Conservation (phyloP, 2,113 vertebrate species). For the Trematomus loennbergii region DNA sequence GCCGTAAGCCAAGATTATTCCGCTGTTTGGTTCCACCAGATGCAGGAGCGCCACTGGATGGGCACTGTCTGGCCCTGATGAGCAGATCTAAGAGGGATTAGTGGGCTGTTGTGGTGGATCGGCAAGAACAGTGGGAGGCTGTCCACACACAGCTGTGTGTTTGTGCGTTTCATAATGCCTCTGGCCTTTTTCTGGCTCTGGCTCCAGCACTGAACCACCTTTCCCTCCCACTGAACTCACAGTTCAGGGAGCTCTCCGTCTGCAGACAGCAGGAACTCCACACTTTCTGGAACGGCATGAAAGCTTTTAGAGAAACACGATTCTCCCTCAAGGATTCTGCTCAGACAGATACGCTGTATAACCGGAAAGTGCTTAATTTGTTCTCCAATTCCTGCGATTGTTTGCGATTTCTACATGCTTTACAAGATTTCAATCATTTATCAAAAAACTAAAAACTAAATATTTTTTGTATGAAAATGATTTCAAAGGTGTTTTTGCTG, state of each 20-base stretch:
- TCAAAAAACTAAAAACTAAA: neutral
- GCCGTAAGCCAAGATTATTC: slow-evolving; percentile 74
- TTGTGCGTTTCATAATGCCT: slow-evolving; percentile 81
- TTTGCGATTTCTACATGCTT: slow-evolving; percentile 26
- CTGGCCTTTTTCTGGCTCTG: slow-evolving; percentile 65
- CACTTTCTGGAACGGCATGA: slow-evolving; percentile 67
- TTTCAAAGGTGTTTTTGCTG: neutral
- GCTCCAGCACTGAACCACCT: slow-evolving; percentile 60
- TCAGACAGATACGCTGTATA: slow-evolving; percentile 39
- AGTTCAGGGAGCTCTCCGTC: slow-evolving; percentile 58
- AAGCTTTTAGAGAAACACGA: slow-evolving; percentile 72
- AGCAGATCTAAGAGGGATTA: slow-evolving; percentile 82
- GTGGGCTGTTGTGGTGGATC: slow-evolving; percentile 70
- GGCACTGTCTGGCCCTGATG: slow-evolving; percentile 66
- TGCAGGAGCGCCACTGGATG: slow-evolving; percentile 61
- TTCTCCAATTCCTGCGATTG: neutral
- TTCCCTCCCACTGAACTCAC: slow-evolving; percentile 70
- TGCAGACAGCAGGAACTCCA: slow-evolving; percentile 58
- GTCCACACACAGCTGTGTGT: slow-evolving; percentile 82
- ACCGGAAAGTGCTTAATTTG: slow-evolving; percentile 24
- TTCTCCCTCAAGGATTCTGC: slow-evolving; percentile 53
- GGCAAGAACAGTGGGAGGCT: slow-evolving; percentile 75
- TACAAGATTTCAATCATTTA: neutral
- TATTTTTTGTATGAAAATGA: neutral
- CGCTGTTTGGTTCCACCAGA: slow-evolving; percentile 74